Evolutionary conservation across 2,113 vertebrate genomes (phyloP).

Genomic region (Rhegmatorhina hoffmannsi): DNA sequence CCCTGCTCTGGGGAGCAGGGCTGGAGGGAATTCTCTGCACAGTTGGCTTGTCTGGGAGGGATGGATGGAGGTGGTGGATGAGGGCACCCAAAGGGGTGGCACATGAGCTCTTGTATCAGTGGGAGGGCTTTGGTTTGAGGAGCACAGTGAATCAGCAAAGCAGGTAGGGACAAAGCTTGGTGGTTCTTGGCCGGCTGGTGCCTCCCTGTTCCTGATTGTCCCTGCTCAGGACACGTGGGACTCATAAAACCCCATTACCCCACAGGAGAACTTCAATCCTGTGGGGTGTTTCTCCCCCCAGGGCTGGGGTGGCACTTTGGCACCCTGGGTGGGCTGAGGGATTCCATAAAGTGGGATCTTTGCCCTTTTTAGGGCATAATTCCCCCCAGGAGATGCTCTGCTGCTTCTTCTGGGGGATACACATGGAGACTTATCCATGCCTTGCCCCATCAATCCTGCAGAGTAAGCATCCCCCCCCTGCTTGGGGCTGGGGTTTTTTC

Average conservation of each 20-base stretch:
- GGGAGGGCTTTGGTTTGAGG: background rate
- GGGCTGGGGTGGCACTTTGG: accelerated
- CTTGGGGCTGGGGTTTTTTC: background rate
- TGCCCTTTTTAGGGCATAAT: background rate
- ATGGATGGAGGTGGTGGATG: too few relatives aligned
- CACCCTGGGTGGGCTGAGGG: accelerated
- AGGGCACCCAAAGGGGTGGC: too few relatives aligned
- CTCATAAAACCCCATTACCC: background rate
- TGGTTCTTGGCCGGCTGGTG: background rate
- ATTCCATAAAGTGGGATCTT: background rate
- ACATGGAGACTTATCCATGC: too few relatives aligned
- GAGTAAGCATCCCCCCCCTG: background rate
- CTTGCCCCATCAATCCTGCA: background rate
- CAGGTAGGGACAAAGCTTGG: background rate
- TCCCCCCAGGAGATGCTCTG: accelerated
- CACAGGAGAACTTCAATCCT: background rate
- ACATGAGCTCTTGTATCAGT: too few relatives aligned
- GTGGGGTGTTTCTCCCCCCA: background rate
- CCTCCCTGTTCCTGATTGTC: background rate
- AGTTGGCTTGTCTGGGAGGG: too few relatives aligned
- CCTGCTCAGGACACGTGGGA: background rate
- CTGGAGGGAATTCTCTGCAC: too few relatives aligned
- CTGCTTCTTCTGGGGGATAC: background rate
- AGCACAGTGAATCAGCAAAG: background rate
- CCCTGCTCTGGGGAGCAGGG: too few relatives aligned